phyloP scores from a whole-genome alignment of 2,888 invertebrate genomes.

The Mythimna albipuncta region DNA sequence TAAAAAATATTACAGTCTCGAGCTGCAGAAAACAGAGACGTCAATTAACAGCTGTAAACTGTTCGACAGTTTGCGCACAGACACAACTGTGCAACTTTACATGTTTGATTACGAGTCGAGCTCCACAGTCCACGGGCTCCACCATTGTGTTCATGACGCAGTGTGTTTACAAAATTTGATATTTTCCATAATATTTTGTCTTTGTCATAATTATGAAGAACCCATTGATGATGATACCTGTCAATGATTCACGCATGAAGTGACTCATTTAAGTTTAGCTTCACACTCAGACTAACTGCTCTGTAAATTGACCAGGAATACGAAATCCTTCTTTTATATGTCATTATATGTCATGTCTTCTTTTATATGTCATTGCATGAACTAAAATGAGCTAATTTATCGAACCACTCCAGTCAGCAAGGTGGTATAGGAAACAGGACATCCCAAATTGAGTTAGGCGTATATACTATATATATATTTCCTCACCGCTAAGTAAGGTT shows the following conservation, averaged over 20 bases:
- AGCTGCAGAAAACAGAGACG: conserved; percentile 72
- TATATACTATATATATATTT: neutral
- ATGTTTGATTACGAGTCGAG: conserved; percentile 12
- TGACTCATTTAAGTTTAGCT: conserved; percentile 14
- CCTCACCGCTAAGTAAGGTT: neutral
- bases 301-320: neutral
- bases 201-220: conserved; percentile 3
- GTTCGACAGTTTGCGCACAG: conserved; percentile 53
- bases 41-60: conserved; percentile 76
- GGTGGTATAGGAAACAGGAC: neutral
- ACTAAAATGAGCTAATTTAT: neutral
- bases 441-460: neutral
- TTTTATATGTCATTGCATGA: no score
- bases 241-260: neutral
- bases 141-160: neutral
- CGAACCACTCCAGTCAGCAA: neutral
- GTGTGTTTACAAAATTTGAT: conserved; percentile 12
- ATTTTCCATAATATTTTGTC: conserved; percentile 7
- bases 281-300: neutral
- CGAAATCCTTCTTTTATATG: neutral
- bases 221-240: neutral
- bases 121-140: neutral
- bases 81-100: conserved; percentile 27
- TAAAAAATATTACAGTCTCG: conserved; percentile 76
- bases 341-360: neutral